Evolutionary conservation across 2,888 invertebrate species (phyloP), one percentile per base, ranked within the genome.

Genomic region (Drosophila pseudotakahashii): DNA sequence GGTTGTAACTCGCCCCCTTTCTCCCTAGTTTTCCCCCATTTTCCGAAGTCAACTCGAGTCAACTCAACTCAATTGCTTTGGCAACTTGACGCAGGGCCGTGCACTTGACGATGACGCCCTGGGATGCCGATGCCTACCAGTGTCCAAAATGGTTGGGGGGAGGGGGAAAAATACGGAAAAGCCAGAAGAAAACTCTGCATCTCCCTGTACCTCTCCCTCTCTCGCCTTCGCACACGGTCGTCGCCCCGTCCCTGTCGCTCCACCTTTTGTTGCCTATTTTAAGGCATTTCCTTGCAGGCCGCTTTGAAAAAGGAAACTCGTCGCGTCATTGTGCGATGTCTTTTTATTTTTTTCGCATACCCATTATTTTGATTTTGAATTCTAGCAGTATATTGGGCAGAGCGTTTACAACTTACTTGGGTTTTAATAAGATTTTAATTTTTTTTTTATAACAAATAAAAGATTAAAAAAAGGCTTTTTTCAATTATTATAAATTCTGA

Each of bases 51-150:
- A 63, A 60, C 62, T 61, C 62, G 47, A 60, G 60, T 55, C 60
- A 62, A 62, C 59, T 62, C 59, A 58, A 79, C 75, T 83, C 83
- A 81, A 79, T 79, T 78, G 84, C 66, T 70, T 70, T 75, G 81
- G 69, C 84, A 81, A 83, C 83, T 83, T 77, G 77, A 77, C 51
- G 75, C 58, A 39, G 75, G 75, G 80, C 78, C 50, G 58, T 80
- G 80, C 78, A 77, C 80, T 77, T 77, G 75, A 77, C 71, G 72
- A 53, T 32, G 60, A 26, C 69, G 59, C 59, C 53, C 59, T 32
- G 51, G 69, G 45, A 57, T 52, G 69, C 68, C 71, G 45, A 57
- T 52, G 69, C 68, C 71, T 13, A 44, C 37, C 14, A 26, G n/a
- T 16, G 42, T 44, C 47, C 58, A 34, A 6, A 30, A 36, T 7